These are phyloP conservation scores for Microtus californicus DNA, from an alignment of 2,797 vertebrate genomes.

Conservation along the genomic window DNA sequence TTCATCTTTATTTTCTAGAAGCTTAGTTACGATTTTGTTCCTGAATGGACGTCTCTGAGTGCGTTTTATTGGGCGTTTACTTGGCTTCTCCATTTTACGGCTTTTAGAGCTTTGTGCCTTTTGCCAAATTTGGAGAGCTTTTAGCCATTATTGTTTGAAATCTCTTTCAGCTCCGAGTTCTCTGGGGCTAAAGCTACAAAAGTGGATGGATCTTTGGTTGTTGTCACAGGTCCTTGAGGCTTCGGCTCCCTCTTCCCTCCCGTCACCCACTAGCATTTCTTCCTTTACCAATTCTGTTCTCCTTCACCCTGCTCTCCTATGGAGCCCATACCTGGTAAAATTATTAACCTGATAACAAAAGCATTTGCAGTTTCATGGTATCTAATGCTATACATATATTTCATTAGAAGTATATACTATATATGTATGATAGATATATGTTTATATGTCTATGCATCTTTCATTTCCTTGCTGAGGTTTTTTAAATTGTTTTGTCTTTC, in stretches of 20 bases:
- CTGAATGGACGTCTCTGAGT: not conserved
- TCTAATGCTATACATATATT: not conserved
- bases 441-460: not conserved
- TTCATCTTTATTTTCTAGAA: constrained; percentile 52
- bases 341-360: not conserved
- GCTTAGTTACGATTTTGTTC: constrained; percentile 20
- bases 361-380: constrained; percentile 9
- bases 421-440: not conserved
- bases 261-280: not conserved
- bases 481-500: constrained; percentile 22
- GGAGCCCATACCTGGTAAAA: not conserved
- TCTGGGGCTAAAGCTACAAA: not conserved
- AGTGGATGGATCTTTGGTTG: constrained; percentile 4
- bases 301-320: not conserved
- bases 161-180: not conserved
- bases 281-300: not conserved
- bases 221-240: not conserved
- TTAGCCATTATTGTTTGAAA: constrained; percentile 27
- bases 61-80: not conserved
- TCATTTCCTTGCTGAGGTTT: not conserved
- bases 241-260: not conserved
- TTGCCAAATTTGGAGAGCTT: constrained; percentile 49
- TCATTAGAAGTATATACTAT: not conserved
- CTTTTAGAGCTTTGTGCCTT: constrained; percentile 14
- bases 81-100: constrained; percentile 16